Percentiles rank a stretch among this genome's conserved stretches.
Evolutionary conservation across 1,140 invertebrate genomes (phyloP).

Genomic region (Drosophila arizonae): DNA sequence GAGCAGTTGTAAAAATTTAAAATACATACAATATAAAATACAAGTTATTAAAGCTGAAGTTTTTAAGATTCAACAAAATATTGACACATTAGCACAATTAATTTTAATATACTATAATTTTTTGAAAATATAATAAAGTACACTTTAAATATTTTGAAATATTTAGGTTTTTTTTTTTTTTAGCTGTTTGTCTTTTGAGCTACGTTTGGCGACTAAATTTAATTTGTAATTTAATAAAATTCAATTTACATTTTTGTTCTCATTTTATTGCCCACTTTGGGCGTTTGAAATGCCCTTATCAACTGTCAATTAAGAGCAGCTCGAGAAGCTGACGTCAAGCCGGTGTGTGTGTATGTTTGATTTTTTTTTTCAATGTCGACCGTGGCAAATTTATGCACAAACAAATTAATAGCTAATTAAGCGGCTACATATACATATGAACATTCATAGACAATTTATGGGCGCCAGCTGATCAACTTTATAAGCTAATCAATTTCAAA

Average conservation of each 20-base stretch:
- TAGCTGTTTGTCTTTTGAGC: constrained; percentile 9
- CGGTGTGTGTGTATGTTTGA: background rate
- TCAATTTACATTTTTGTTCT: background rate
- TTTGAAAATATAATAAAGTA: background rate
- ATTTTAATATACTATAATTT: background rate
- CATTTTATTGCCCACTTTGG: background rate
- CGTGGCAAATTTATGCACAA: constrained; percentile 29
- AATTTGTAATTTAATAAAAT: background rate
- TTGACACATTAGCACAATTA: too few species aligned
- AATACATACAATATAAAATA: background rate
- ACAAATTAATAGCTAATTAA: constrained; percentile 38
- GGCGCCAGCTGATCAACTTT: constrained; percentile 3
- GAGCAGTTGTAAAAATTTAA: constrained; percentile 21
- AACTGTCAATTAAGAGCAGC: constrained; percentile 23
- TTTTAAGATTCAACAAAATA: constrained; percentile 14
- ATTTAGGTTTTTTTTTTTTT: background rate
- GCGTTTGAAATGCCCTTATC: constrained; percentile 30
- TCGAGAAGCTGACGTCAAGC: constrained; percentile 35
- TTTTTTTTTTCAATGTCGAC: constrained; percentile 27
- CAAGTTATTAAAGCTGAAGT: too few species aligned
- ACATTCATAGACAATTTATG: background rate
- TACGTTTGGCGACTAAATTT: constrained; percentile 26
- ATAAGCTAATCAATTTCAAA: constrained; percentile 3
- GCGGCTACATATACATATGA: constrained; percentile 4
- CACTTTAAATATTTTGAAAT: background rate